Conservation (phyloP, 1,140 invertebrate genomes). For the Leptinotarsa undecemlineata region DNA sequence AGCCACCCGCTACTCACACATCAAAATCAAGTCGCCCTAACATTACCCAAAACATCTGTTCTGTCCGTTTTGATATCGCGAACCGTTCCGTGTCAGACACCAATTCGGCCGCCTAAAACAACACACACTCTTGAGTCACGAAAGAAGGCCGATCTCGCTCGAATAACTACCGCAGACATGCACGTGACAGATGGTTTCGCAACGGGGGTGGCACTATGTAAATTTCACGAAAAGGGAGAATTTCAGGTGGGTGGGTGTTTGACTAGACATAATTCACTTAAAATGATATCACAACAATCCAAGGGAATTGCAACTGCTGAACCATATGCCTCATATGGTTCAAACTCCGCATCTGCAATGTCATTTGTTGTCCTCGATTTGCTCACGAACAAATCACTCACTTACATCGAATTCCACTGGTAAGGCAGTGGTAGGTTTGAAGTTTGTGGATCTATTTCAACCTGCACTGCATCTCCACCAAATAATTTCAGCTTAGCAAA, state of each 20-base stretch:
- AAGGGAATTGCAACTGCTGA: no score
- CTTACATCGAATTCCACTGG: no score
- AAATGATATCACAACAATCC: no score
- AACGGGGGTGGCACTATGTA: not conserved
- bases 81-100: conserved; percentile 34
- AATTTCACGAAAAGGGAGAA: not conserved
- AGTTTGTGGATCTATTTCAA: no score
- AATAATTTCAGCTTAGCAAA: no score
- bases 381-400: no score
- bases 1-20: conserved; percentile 26
- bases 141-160: conserved; percentile 4
- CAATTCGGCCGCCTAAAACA: conserved; percentile 36
- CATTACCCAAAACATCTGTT: conserved; percentile 31
- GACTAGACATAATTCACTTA: not conserved
- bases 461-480: no score
- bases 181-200: not conserved
- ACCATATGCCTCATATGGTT: no score
- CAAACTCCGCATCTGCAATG: no score
- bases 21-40: conserved; percentile 33
- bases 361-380: no score
- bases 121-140: conserved; percentile 31
- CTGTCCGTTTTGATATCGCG: conserved; percentile 31
- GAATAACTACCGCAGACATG: not conserved
- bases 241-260: not conserved
- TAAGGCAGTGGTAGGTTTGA: no score